Conservation (phyloP, 2,888 invertebrate genomes). For the Andrena marginata region DNA sequence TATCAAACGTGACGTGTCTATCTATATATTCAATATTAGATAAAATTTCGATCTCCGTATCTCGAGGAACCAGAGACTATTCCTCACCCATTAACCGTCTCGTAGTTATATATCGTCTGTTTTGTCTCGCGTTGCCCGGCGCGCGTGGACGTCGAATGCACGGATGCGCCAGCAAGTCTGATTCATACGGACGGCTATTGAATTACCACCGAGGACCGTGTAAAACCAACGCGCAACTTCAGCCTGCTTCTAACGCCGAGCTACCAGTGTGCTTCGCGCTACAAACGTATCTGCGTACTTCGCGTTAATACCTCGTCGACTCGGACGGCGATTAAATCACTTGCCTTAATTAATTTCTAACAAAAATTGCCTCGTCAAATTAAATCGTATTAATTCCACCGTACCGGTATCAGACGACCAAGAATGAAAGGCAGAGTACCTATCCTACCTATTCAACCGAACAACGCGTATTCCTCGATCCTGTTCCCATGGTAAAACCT, state of each 20-base stretch:
- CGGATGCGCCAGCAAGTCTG: not conserved
- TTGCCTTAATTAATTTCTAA: too few species aligned
- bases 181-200: slow-evolving; percentile 15
- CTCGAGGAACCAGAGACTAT: not conserved
- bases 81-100: not conserved
- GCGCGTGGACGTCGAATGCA: not conserved
- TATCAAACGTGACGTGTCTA: not conserved
- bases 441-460: too few species aligned
- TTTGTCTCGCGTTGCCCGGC: not conserved
- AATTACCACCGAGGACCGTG: slow-evolving; percentile 19
- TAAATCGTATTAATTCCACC: too few species aligned
- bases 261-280: not conserved
- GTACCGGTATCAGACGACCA: too few species aligned
- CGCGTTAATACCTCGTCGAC: too few species aligned
- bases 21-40: not conserved
- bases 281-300: too few species aligned
- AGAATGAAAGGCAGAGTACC: too few species aligned
- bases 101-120: not conserved
- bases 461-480: not conserved
- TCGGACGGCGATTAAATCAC: too few species aligned
- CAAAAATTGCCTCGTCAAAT: too few species aligned
- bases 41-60: not conserved
- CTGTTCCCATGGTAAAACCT: not conserved
- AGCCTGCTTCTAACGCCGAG: not conserved
- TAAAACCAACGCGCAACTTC: slow-evolving; percentile 6